Percentiles rank a stretch among this genome's conserved stretches.
Evolutionary conservation across 1,140 invertebrate species (phyloP).

Genomic region (Pseudachorutes palmiensis): DNA sequence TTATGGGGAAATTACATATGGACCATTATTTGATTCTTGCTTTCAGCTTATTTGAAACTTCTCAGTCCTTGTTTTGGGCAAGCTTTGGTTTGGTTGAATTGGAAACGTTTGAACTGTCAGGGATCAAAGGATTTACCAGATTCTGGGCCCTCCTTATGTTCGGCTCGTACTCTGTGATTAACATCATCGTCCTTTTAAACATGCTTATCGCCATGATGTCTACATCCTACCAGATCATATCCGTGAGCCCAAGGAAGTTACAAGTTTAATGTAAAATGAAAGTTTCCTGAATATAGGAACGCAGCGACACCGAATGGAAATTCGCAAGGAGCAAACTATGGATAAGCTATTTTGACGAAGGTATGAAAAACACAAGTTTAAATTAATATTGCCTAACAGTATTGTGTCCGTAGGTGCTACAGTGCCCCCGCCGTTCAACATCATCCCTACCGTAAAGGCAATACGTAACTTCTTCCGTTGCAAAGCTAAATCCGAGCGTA

Average conservation of each 20-base stretch:
- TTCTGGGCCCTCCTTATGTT: slow-evolving; percentile 99
- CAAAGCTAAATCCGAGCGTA: slow-evolving; percentile 78
- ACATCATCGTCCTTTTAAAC: slow-evolving; percentile 93
- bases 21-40: background rate
- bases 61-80: slow-evolving; percentile 57
- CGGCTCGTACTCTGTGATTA: slow-evolving; percentile 90
- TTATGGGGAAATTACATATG: background rate
- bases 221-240: slow-evolving; percentile 96
- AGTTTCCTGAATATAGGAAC: slow-evolving; percentile 57
- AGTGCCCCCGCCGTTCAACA: slow-evolving; percentile 92
- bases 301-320: slow-evolving; percentile 97
- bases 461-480: slow-evolving; percentile 75
- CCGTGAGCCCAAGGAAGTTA: slow-evolving; percentile 61
- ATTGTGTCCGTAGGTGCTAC: slow-evolving; percentile 66
- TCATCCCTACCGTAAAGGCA: slow-evolving; percentile 88
- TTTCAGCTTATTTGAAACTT: slow-evolving; percentile 6
- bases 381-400: background rate
- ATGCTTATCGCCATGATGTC: slow-evolving; percentile 98
- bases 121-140: slow-evolving; percentile 84
- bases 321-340: slow-evolving; percentile 94
- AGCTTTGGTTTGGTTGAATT: slow-evolving; percentile 96
- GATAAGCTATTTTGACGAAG: slow-evolving; percentile 97
- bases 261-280: background rate
- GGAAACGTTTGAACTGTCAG: slow-evolving; percentile 87
- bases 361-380: background rate